Evolutionary conservation across 1,140 invertebrate genomes (phyloP).

Genomic region (Zaprionus camerounensis): DNA sequence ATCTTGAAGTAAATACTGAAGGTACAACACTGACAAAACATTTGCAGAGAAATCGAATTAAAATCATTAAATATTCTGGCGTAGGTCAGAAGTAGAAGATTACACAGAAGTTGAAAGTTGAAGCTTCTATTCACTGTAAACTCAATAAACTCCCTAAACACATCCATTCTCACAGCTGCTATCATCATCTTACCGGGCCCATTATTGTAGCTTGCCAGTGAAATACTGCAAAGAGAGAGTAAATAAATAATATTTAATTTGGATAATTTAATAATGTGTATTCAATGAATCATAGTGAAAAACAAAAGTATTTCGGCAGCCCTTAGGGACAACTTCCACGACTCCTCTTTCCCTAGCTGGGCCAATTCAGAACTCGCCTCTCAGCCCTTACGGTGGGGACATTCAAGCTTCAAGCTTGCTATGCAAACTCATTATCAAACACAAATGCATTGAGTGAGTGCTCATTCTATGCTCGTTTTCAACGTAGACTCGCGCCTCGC

Average conservation of each 20-base stretch:
- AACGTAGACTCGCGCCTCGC: background rate
- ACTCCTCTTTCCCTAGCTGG: background rate
- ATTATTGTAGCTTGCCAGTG: constrained; percentile 99
- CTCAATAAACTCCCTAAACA: constrained; percentile 1
- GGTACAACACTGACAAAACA: background rate
- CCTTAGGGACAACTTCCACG: background rate
- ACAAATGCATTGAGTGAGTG: constrained; percentile 13
- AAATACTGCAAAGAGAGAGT: constrained; percentile 91
- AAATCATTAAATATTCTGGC: background rate
- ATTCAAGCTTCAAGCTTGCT: background rate
- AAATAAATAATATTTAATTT: constrained; percentile 14
- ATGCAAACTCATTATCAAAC: constrained; percentile 17
- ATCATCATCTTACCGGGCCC: constrained; percentile 97
- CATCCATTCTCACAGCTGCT: constrained; percentile 5
- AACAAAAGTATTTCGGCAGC: constrained; percentile 6
- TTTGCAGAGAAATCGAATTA: background rate
- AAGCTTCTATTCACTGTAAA: background rate
- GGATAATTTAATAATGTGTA: constrained; percentile 15
- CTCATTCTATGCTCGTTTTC: constrained; percentile 18
- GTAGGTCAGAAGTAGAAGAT: no score
- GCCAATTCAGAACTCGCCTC: background rate
- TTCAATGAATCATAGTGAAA: constrained; percentile 7
- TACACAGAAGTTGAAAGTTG: background rate
- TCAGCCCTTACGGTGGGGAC: background rate
- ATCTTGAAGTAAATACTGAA: background rate